These are phyloP conservation scores for Melanotaenia pygmaea DNA, from an alignment of 2,797 vertebrate species.

Conservation along the genomic window DNA sequence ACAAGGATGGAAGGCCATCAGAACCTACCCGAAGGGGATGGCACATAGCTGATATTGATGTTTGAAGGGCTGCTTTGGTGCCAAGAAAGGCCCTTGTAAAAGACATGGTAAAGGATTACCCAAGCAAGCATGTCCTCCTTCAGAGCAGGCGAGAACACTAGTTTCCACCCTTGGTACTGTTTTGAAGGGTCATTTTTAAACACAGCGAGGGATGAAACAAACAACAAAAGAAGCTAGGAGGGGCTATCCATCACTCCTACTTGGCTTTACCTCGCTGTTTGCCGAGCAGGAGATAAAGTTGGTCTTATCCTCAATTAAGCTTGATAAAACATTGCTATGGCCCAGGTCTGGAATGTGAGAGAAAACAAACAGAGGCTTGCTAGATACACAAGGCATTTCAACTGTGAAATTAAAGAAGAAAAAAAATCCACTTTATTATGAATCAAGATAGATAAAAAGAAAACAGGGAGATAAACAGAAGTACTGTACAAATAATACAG, in stretches of 20 bases:
- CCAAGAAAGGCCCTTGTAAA: conserved; percentile 67
- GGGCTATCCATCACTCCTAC: conserved; percentile 75
- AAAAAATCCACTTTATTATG: conserved; percentile 13
- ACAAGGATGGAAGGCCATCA: conserved; percentile 70
- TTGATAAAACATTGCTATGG: conserved; percentile 49
- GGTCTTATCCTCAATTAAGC: conserved; percentile 68
- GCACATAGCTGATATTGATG: conserved; percentile 73
- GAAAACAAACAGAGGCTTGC: conserved; percentile 31
- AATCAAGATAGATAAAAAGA: conserved; percentile 2
- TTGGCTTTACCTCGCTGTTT: conserved; percentile 56
- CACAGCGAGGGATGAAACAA: conserved; percentile 76
- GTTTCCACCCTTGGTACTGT: conserved; percentile 72
- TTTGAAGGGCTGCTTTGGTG: conserved; percentile 71
- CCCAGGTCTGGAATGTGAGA: conserved; percentile 53
- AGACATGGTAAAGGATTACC: conserved; percentile 74
- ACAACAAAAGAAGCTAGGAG: conserved; percentile 66
- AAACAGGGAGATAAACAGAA: conserved; percentile 1
- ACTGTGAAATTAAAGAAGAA: conserved; percentile 25
- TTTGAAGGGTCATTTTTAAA: conserved; percentile 84
- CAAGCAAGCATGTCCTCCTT: conserved; percentile 74
- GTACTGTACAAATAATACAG: not conserved
- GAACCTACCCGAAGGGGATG: conserved; percentile 73
- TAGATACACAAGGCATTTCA: conserved; percentile 11
- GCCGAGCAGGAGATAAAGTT: conserved; percentile 64
- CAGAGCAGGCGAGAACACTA: conserved; percentile 58